phyloP scores from a whole-genome alignment of 1,140 invertebrate genomes.

The Eufriesea mexicana region DNA sequence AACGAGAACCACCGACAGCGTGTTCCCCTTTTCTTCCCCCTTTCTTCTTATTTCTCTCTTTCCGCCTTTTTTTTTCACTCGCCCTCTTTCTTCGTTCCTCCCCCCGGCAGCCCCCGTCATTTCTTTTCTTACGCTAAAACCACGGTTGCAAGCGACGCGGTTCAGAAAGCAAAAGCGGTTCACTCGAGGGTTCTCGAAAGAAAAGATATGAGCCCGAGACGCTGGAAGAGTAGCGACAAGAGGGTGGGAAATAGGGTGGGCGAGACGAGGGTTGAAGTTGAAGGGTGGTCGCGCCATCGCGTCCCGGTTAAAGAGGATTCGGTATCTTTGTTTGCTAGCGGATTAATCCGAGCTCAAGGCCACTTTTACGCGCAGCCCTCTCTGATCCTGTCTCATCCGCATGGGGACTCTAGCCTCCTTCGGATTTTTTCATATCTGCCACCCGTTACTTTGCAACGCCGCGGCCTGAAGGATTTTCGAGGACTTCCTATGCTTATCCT shows the following conservation, averaged over 20 bases:
- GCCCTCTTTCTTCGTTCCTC: neutral
- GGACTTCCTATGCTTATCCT: neutral
- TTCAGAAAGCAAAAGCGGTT: constrained; percentile 39
- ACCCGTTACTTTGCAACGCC: neutral
- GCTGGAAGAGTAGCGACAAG: neutral
- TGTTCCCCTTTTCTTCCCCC: neutral
- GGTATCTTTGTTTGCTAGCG: constrained; percentile 19
- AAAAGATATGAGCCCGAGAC: constrained; percentile 39
- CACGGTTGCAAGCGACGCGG: neutral
- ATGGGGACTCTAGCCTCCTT: neutral
- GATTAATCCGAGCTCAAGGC: constrained; percentile 17
- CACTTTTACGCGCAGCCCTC: neutral
- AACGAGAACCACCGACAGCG: neutral
- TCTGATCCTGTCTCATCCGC: constrained; percentile 12
- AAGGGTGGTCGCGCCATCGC: constrained; percentile 44
- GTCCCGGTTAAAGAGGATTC: constrained; percentile 7
- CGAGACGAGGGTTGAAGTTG: constrained; percentile 29
- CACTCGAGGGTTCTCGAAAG: constrained; percentile 40
- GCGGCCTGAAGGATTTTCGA: neutral
- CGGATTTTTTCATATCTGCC: neutral
- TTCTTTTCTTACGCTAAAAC: neutral
- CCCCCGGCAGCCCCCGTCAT: too few relatives aligned
- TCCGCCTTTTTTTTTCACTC: too few relatives aligned
- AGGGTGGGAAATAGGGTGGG: neutral
- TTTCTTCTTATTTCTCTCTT: too few relatives aligned